Evolutionary conservation across 35 echinoderm and acorn worm species (phyloP), one percentile per base, ranked within the genome.

Genomic region (Holothuria glaberrima): DNA sequence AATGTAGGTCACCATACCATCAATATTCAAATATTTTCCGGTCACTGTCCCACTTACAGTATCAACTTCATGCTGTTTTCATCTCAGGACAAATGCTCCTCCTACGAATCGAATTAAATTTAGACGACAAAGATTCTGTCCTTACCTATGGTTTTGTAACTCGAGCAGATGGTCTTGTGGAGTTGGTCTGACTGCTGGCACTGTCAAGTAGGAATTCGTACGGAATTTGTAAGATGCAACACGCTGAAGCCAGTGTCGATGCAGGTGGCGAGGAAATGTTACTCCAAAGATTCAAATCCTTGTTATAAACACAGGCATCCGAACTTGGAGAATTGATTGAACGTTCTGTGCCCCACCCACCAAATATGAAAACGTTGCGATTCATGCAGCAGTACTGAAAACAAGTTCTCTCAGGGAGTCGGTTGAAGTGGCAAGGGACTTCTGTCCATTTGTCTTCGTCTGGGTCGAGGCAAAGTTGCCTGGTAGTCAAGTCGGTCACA

Each of bases 241-340:
- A 99, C 9, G 97, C 93, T 59, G 97, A 99, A 4, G 93, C 97
- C n/a, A 99, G 58, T 0, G 97, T 99, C 0, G 97, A 99, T 31
- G 94, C 91, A 44, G 97, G 97, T 31, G 97, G 97, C 9, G 97
- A 82, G 13, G 93, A 84, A 30, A 99, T 99, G 86, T 90, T 99
- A 66, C 93, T 99, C 97, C 97, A 99, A 20, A 99, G 76, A 57
- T 89, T 79, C 22, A 95, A 70, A 46, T 95, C 92, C 26, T 92
- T 91, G 80, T 99, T 95, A 80, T 93, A 99, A 30, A 99, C 93
- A 70, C 97, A 99, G 21, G 97, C 97, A 76, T 99, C 93, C 6
- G 94, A 88, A 33, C 92, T 92, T 20, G 94, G 85, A 35, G 94
- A 92, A 31, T 74, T 92, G 29, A 74, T 89, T 30, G 90, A 88